Evolutionary conservation across 2,888 invertebrate species (phyloP).

Genomic region (Drosophila falleni): DNA sequence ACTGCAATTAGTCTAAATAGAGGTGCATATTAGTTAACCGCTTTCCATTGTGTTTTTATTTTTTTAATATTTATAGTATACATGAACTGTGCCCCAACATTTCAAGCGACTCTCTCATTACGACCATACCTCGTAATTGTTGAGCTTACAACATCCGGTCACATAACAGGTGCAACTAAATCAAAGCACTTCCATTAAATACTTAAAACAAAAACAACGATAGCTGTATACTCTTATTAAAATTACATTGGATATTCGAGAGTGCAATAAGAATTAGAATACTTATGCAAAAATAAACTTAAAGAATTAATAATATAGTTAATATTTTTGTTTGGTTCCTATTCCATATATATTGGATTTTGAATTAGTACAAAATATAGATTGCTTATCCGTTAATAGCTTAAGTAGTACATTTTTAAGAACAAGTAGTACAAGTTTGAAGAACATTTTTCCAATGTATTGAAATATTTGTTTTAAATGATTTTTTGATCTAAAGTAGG

Average conservation of each 20-base stretch:
- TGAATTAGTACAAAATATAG: too few species aligned
- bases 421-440: too few species aligned
- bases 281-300: not conserved
- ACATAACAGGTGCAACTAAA: constrained; percentile 61
- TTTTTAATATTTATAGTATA: constrained; percentile 31
- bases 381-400: too few species aligned
- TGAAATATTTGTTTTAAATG: too few species aligned
- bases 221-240: constrained; percentile 19
- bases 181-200: constrained; percentile 29
- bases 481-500: too few species aligned
- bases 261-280: not conserved
- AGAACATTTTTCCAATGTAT: too few species aligned
- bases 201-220: constrained; percentile 16
- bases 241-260: not conserved
- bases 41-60: constrained; percentile 20
- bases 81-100: constrained; percentile 31
- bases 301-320: not conserved
- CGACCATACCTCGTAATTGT: constrained; percentile 56
- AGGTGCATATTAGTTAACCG: constrained; percentile 60
- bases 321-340: too few species aligned
- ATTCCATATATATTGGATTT: too few species aligned
- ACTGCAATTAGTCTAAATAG: constrained; percentile 70
- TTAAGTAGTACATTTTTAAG: too few species aligned
- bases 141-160: constrained; percentile 68
- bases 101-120: constrained; percentile 52